These are phyloP conservation scores for Catamblyrhynchus diadema DNA, from an alignment of 2,797 vertebrate genomes.

Conservation along the genomic window DNA sequence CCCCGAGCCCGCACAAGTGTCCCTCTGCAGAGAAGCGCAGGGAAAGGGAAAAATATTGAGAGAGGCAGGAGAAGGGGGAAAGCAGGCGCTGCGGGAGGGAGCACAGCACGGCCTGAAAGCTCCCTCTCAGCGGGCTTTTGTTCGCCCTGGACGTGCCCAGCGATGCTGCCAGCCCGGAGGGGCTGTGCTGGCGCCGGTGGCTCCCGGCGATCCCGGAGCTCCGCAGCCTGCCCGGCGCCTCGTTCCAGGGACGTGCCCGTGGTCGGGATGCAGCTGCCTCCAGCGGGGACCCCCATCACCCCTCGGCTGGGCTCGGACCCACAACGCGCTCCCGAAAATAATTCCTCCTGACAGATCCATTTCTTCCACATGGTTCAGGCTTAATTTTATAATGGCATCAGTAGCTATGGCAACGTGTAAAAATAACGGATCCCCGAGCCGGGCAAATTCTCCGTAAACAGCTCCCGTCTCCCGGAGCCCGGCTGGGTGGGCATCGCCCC, in stretches of 20 bases:
- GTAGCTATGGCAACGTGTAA: conserved; percentile 78
- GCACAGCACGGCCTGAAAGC: neutral
- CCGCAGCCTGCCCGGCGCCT: neutral
- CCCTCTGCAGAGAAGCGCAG: neutral
- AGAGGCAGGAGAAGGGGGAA: neutral
- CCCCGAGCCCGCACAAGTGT: neutral
- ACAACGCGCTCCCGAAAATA: conserved; percentile 54
- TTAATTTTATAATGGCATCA: conserved; percentile 74
- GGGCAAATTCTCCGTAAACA: conserved; percentile 46
- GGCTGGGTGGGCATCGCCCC: neutral
- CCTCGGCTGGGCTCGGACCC: neutral
- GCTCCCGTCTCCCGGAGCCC: neutral
- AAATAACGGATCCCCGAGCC: conserved; percentile 72
- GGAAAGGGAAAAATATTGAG: conserved; percentile 28
- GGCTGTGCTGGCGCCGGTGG: neutral
- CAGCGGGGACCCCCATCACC: neutral
- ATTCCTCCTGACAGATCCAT: conserved; percentile 72
- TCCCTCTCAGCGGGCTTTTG: neutral
- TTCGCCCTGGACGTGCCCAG: neutral
- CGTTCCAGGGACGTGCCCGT: rapidly evolving
- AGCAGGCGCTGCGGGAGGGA: neutral
- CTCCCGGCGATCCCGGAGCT: neutral
- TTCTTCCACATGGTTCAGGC: conserved; percentile 73
- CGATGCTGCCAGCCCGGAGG: neutral
- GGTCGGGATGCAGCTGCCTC: neutral